phyloP scores from a whole-genome alignment of 2,113 vertebrate species.

The Siniperca chuatsi region DNA sequence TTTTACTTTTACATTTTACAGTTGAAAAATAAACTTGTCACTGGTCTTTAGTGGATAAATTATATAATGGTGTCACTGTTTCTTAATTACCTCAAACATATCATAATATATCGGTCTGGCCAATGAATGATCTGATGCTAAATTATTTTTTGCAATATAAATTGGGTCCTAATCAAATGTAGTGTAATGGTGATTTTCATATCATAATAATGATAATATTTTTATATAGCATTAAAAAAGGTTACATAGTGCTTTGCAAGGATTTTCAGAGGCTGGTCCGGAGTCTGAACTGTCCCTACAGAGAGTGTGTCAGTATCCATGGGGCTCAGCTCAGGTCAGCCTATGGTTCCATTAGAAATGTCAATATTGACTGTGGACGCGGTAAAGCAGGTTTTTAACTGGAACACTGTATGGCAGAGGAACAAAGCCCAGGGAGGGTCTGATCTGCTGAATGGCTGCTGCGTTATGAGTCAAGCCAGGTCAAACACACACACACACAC shows the following conservation, averaged over 20 bases:
- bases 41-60: background rate
- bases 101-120: too few species aligned
- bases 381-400: conserved; percentile 38
- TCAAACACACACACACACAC: conserved; percentile 11
- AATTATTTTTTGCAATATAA: background rate
- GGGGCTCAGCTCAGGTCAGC: background rate
- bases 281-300: background rate
- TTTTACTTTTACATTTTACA: background rate
- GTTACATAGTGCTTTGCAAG: too few species aligned
- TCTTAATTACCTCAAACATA: too few species aligned
- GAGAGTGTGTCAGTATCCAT: background rate
- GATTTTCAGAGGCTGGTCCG: background rate
- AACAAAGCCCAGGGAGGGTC: conserved; percentile 65
- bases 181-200: background rate
- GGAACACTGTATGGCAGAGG: conserved; percentile 1
- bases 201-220: too few species aligned
- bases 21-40: background rate
- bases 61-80: background rate
- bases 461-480: conserved; percentile 54
- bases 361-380: conserved; percentile 78
- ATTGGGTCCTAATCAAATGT: background rate
- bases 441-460: conserved; percentile 56
- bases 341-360: conserved; percentile 42
- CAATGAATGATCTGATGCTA: too few species aligned
- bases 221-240: too few species aligned